A percentile compares a stretch with the other conserved stretches of the same genome.
Conservation (phyloP, 1,140 invertebrate species). For the Drosophila lowei region DNA sequence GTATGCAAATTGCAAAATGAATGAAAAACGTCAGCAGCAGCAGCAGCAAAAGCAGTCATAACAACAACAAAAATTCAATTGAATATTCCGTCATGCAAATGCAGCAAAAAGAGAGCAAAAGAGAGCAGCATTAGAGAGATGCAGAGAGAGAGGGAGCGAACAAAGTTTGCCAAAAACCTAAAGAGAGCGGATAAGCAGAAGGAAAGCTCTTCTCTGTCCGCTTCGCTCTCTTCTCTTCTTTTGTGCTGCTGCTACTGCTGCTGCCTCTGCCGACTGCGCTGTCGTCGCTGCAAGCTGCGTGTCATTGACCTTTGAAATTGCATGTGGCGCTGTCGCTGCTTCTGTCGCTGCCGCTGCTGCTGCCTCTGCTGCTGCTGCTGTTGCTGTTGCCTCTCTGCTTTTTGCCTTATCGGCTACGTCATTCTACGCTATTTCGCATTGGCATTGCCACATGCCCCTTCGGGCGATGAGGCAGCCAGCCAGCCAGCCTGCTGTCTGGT, state of each 20-base stretch:
- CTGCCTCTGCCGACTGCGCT: constrained; percentile 12
- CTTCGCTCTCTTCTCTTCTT: constrained; percentile 38
- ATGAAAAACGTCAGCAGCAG: constrained; percentile 53
- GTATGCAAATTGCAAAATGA: constrained; percentile 50
- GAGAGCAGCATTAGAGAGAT: constrained; percentile 35
- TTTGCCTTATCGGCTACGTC: constrained; percentile 59
- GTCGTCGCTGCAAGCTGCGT: constrained; percentile 59
- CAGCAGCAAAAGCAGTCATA: background rate
- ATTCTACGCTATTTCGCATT: constrained; percentile 77
- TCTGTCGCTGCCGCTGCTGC: constrained; percentile 29
- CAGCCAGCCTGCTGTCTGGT: constrained; percentile 52
- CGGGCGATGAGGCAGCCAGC: constrained; percentile 35
- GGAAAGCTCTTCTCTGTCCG: constrained; percentile 18
- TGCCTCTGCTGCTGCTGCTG: constrained; percentile 17
- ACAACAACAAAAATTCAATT: constrained; percentile 30
- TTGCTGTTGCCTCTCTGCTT: constrained; percentile 17
- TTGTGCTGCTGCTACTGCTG: constrained; percentile 25
- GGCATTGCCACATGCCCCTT: constrained; percentile 56
- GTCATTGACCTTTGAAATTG: constrained; percentile 83
- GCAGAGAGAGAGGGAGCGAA: constrained; percentile 8
- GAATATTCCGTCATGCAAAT: constrained; percentile 40
- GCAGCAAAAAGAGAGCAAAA: constrained; percentile 23
- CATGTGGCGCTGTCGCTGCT: constrained; percentile 53
- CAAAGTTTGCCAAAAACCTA: background rate
- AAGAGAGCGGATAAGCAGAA: constrained; percentile 3